phyloP scores from a whole-genome alignment of 2,888 invertebrate genomes.

The Gasteruption jaculator region DNA sequence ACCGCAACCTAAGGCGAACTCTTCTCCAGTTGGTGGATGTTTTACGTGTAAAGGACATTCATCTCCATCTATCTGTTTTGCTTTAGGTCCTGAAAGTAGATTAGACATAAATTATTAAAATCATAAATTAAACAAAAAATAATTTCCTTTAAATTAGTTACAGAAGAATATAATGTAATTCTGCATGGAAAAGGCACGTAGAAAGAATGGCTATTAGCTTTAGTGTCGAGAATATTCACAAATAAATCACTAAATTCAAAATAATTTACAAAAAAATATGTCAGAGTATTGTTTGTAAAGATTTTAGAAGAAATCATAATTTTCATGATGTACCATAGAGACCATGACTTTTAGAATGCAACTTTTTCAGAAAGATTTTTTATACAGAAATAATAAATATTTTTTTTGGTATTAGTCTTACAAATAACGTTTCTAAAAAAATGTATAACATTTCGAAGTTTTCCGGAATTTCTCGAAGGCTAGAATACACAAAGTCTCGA shows the following conservation, averaged over 20 bases:
- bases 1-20: conserved; percentile 97
- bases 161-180: too few species aligned
- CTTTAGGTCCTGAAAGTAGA: conserved; percentile 84
- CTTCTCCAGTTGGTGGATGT: conserved; percentile 96
- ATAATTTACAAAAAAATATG: not conserved
- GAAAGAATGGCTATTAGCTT: not conserved
- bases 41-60: conserved; percentile 94
- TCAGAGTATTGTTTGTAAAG: not conserved
- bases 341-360: too few species aligned
- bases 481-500: too few species aligned
- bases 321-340: too few species aligned
- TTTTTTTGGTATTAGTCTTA: too few species aligned
- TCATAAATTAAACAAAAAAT: not conserved
- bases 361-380: too few species aligned
- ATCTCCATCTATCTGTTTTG: conserved; percentile 87
- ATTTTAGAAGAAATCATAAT: too few species aligned
- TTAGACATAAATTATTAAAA: not conserved
- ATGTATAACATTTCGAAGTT: too few species aligned
- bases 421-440: too few species aligned
- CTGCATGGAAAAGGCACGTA: too few species aligned
- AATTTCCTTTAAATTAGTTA: not conserved
- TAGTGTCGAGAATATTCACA: not conserved
- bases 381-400: too few species aligned
- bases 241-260: not conserved
- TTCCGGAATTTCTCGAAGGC: too few species aligned